Evolutionary conservation across 2,888 invertebrate genomes (phyloP).

Genomic region (Nemurella pictetii): DNA sequence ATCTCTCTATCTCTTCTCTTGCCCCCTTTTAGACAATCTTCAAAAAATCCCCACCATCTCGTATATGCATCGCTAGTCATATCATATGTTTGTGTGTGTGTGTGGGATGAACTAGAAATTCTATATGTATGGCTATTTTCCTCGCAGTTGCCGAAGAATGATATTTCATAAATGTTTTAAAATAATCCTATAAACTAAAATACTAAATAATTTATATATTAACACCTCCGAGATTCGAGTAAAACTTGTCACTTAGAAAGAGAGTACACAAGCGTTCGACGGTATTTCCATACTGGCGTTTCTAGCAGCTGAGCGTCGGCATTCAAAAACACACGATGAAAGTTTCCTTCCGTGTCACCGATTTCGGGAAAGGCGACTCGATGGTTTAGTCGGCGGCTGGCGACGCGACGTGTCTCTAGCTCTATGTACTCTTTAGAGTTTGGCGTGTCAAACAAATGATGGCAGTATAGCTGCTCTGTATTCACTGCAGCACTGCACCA

Average conservation of each 20-base stretch:
- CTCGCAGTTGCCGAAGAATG: neutral
- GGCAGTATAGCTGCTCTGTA: neutral
- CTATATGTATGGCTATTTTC: neutral
- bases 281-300: neutral
- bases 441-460: neutral
- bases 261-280: neutral
- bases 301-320: neutral
- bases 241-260: neutral
- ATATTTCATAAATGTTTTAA: neutral
- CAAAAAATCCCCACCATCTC: neutral
- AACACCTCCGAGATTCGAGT: neutral
- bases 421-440: neutral
- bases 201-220: neutral
- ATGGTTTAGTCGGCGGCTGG: neutral
- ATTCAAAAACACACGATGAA: neutral
- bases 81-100: too few relatives aligned
- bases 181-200: neutral
- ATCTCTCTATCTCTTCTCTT: conserved; percentile 1
- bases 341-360: neutral
- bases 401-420: neutral
- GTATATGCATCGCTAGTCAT: neutral
- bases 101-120: neutral
- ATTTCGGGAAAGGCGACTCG: neutral
- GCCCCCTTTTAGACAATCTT: conserved; percentile 2
- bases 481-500: neutral